These are phyloP conservation scores for Cydia fagiglandana DNA, from an alignment of 1,140 invertebrate species.

Conservation along the genomic window DNA sequence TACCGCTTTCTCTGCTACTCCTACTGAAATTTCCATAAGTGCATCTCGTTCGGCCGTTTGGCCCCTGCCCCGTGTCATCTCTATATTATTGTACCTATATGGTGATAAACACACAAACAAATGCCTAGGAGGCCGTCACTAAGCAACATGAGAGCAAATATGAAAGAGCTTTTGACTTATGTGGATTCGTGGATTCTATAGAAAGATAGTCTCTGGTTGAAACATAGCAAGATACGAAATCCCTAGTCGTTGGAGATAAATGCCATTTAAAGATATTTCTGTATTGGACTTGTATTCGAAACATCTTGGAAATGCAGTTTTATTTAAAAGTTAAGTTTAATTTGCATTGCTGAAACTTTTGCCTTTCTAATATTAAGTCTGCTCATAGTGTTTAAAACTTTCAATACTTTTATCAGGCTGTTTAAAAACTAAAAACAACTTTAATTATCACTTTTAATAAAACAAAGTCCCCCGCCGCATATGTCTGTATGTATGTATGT, in stretches of 20 bases:
- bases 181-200: not conserved
- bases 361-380: not conserved
- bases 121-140: no score
- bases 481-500: not conserved
- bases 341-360: not conserved
- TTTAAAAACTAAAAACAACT: no score
- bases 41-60: no score
- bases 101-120: no score
- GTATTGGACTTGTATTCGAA: not conserved
- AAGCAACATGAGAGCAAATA: no score
- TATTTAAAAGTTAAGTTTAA: not conserved
- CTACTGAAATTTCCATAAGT: no score
- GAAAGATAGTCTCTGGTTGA: not conserved
- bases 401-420: not conserved
- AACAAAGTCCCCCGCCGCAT: no score
- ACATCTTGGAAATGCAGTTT: slow-evolving; percentile 1
- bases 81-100: no score
- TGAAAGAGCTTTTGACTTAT: no score
- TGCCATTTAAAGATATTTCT: not conserved
- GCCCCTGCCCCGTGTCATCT: no score
- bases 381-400: not conserved
- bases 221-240: not conserved
- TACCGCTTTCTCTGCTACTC: no score
- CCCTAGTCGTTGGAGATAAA: not conserved
- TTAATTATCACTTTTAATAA: no score